Conservation (phyloP, 2,888 invertebrate genomes). For the Nasonia oneida region DNA sequence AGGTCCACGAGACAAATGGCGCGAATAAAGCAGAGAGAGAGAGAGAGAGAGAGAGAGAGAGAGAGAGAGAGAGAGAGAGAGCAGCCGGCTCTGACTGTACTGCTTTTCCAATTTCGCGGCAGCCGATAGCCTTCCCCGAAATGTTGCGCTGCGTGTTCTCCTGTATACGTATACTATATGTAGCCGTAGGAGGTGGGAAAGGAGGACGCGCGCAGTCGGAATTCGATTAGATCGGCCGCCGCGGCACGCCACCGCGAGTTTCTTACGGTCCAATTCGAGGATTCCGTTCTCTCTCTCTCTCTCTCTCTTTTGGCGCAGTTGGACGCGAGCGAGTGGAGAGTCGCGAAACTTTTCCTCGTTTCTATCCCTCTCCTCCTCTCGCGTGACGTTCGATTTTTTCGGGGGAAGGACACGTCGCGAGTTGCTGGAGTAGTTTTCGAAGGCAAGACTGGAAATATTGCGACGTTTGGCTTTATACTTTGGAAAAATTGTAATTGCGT, state of each 20-base stretch:
- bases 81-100: neutral
- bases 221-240: constrained; percentile 71
- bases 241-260: constrained; percentile 65
- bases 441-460: neutral
- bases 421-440: constrained; percentile 7
- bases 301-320: constrained; percentile 1
- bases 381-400: neutral
- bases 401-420: neutral
- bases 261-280: constrained; percentile 71
- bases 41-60: neutral
- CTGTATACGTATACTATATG: neutral
- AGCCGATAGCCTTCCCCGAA: neutral
- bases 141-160: neutral
- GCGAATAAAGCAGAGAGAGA: constrained; percentile 43
- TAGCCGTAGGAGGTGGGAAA: neutral
- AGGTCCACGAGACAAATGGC: constrained; percentile 55
- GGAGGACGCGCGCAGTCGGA: constrained; percentile 65
- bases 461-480: neutral
- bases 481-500: neutral
- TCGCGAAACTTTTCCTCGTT: constrained; percentile 42
- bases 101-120: constrained; percentile 54
- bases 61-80: neutral
- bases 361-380: neutral
- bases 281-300: constrained; percentile 65
- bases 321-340: neutral